Evolutionary conservation across 2,797 vertebrate species (phyloP), one percentile per base, ranked within the genome.

Genomic region (Malacoctenus gilli): DNA sequence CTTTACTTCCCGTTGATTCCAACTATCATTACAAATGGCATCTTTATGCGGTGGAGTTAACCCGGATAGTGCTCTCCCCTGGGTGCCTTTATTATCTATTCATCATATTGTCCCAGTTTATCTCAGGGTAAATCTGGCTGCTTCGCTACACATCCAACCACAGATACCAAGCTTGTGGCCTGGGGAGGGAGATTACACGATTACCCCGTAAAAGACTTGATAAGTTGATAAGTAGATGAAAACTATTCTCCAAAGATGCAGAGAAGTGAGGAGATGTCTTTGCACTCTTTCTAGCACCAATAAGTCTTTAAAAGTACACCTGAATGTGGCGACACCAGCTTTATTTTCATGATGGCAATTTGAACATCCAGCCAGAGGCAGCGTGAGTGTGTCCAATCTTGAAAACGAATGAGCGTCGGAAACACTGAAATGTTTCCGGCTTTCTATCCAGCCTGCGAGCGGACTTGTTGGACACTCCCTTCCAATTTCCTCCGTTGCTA

Each of bases 81-180:
- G 80, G 87, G 89, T 67, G 76, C 72, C 80, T 84, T 81, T 87
- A 85, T 89, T 83, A 86, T 89, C 86, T 88, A 91, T 92, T 91
- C 82, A 91, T 93, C 92, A 89, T 85, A 79, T 88, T 92, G 91
- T 87, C 88, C 91, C 85, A 90, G 77, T 92, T 92, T 90, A 89
- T 87, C 72, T 78, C 43, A 48, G 71, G 85, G 86, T 87, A 85
- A 83, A 90, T 90, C 83, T 82, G 76, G 82, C 67, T 85, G 77
- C 81, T 75, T 75, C 69, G 25, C 65, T 58, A 39, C 79, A 75
- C 67, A 83, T 75, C 76, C 81, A 83, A 83, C 68, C 76, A 76
- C 80, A 86, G 71, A 78, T 80, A 86, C 77, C 79, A 71, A 72
- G 62, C 66, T 36, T 72, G 75, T 64, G 69, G 72, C 83, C 82